phyloP scores from a whole-genome alignment of 2,113 vertebrate species.

The Paramormyrops kingsleyae region DNA sequence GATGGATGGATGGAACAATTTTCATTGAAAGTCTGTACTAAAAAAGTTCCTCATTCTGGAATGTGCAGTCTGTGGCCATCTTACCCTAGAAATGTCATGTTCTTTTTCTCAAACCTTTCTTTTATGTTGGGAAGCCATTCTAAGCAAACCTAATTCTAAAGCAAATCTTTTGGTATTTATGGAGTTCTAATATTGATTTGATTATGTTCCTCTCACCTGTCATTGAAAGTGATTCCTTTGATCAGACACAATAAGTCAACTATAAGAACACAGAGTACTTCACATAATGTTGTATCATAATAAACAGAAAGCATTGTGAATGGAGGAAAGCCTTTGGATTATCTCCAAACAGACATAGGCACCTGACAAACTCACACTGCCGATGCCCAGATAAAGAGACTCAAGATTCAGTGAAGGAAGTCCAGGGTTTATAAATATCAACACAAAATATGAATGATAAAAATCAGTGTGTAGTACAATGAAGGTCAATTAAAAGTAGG shows the following conservation, averaged over 20 bases:
- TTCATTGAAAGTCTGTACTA: no score
- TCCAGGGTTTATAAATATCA: slow-evolving; percentile 1
- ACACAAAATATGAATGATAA: neutral
- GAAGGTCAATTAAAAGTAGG: neutral
- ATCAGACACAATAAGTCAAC: slow-evolving; percentile 11
- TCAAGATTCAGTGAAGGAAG: neutral
- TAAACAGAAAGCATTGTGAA: neutral
- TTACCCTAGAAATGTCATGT: neutral
- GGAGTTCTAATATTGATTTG: slow-evolving; percentile 22
- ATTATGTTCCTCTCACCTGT: slow-evolving; percentile 14
- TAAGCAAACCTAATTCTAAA: neutral
- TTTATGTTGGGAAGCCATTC: neutral
- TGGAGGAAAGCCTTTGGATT: neutral
- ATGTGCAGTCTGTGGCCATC: neutral
- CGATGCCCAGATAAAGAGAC: neutral
- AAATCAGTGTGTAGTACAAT: neutral
- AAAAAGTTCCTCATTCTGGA: neutral
- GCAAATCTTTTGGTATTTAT: slow-evolving; percentile 13
- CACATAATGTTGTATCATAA: neutral
- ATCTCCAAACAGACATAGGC: neutral
- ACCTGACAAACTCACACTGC: neutral
- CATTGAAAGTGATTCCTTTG: slow-evolving; percentile 9
- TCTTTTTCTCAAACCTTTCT: neutral
- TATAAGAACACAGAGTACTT: slow-evolving; percentile 10
- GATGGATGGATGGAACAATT: no score